Percentiles rank a stretch among this genome's conserved stretches.
These are phyloP conservation scores for Neosilurus hyrtlii DNA, from an alignment of 2,797 vertebrate species.

Conservation along the genomic window DNA sequence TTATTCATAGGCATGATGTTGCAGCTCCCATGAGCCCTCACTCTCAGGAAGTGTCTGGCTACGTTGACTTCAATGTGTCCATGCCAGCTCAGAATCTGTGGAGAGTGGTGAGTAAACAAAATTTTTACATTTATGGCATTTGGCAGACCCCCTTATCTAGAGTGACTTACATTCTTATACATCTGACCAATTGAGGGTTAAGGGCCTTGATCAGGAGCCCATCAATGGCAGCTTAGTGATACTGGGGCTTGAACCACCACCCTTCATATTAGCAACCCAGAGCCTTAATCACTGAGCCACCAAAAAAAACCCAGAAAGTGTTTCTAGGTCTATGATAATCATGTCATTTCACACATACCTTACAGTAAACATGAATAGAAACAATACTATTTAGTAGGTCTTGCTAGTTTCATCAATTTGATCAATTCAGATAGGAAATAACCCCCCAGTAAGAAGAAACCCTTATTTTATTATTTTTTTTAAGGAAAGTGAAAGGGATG, in stretches of 20 bases:
- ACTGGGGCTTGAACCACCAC: too few relatives aligned
- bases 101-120: conserved; percentile 82
- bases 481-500: background rate
- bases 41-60: conserved; percentile 92
- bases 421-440: background rate
- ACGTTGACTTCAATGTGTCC: conserved; percentile 93
- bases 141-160: too few relatives aligned
- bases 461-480: background rate
- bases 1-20: conserved; percentile 84
- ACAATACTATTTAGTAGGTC: background rate
- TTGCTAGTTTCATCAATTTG: background rate
- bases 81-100: conserved; percentile 93
- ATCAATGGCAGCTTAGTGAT: too few relatives aligned
- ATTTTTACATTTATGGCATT: background rate
- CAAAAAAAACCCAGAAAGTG: background rate
- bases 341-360: background rate
- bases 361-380: background rate
- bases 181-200: too few relatives aligned
- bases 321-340: background rate
- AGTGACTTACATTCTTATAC: too few relatives aligned
- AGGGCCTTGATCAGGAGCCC: too few relatives aligned
- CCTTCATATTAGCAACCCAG: too few relatives aligned
- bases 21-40: conserved; percentile 92
- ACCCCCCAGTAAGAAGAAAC: background rate
- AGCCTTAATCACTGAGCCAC: too few relatives aligned